Evolutionary conservation across 2,888 invertebrate species (phyloP), one percentile per base, ranked within the genome.

Genomic region (Netelia virgata): DNA sequence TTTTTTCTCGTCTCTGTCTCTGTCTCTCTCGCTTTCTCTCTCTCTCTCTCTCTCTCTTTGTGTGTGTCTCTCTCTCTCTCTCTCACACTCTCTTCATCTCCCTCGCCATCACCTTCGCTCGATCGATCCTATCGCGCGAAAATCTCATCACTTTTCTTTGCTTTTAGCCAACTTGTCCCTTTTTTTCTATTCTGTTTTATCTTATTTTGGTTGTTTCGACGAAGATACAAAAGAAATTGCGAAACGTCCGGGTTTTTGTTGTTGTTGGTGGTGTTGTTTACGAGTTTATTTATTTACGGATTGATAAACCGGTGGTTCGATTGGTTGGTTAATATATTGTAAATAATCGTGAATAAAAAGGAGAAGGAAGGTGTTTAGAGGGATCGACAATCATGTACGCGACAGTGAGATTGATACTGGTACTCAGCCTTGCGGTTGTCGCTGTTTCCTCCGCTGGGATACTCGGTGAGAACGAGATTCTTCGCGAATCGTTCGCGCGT

Each of bases 391-490:
- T 76, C 57, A 85, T 80, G 82, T 73, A 79, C 88, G 91, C 91
- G 91, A 89, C 90, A 82, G 83, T 88, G 86, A 90, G 84, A 75
- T 87, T 89, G 84, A 84, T 92, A 78, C 78, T 91, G 79, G 83
- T 92, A 86, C 85, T 92, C 68, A 82, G 84, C 78, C 81, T 90
- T 86, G 89, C 88, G 77, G 79, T 91, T 86, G 91, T 88, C 82
- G 86, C 90, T 74, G 91, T 90, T 80, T 91, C 91, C 55, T 89
- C 92, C 78, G 92, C 92, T 86, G 93, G 93, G 88, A 90, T 93
- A 87, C 91, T 93, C 87, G 93, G 93, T 93, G 91, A 92, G 93
- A 85, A 61, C 64, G 76, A 2, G n/a, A 59, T 36, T 47, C 14
- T n/a, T 11, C 18, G 10, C 84, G 82, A 20, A 47, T 64, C 70